phyloP scores from a whole-genome alignment of 2,113 vertebrate genomes.

The Chascanopsetta lugubris region DNA sequence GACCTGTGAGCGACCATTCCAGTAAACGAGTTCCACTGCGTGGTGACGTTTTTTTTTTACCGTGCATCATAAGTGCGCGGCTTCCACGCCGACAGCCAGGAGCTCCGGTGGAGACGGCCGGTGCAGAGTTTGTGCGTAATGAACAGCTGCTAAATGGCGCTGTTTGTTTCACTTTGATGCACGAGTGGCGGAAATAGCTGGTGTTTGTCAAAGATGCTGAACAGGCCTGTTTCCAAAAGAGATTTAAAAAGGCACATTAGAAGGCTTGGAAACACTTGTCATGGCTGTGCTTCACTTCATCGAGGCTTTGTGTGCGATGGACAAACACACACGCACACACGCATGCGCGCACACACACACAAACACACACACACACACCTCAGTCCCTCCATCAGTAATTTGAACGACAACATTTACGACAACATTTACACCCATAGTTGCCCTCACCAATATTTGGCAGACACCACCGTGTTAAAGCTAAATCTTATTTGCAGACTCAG shows the following conservation, averaged over 20 bases:
- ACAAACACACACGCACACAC: neutral
- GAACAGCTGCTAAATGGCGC: conserved; percentile 37
- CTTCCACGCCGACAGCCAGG: conserved; percentile 1
- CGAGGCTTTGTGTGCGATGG: neutral
- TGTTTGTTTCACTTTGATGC: conserved; percentile 40
- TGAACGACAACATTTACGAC: no score
- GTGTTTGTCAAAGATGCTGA: conserved; percentile 25
- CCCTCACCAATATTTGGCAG: no score
- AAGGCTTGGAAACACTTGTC: neutral
- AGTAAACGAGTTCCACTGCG: neutral
- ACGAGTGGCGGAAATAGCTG: conserved; percentile 9
- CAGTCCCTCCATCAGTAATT: no score
- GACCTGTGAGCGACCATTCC: conserved; percentile 8
- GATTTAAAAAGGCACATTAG: neutral
- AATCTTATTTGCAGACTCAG: no score
- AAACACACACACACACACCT: no score
- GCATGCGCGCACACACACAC: neutral
- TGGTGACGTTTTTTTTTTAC: no score
- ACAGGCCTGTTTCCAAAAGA: conserved; percentile 13
- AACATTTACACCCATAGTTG: no score
- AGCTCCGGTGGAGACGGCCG: neutral
- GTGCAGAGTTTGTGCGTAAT: conserved; percentile 7
- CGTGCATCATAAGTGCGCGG: neutral
- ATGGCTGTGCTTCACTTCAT: neutral
- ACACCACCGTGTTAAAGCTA: no score